Percentiles rank a stretch among this genome's conserved stretches.
Conservation (phyloP, 2,888 invertebrate species). For the Cephalotes varians region DNA sequence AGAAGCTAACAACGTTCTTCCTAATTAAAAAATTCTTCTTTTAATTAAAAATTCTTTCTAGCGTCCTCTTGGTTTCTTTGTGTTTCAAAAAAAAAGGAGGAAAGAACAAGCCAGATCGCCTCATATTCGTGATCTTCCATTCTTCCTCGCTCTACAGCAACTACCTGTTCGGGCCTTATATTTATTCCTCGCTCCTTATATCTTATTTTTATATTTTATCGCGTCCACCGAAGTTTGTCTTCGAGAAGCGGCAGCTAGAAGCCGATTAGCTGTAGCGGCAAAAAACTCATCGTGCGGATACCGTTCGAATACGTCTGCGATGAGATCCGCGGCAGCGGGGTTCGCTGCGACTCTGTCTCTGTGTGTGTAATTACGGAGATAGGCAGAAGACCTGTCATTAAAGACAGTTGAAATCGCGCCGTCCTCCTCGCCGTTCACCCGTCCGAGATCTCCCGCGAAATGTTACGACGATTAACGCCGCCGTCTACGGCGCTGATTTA, state of each 20-base stretch:
- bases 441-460: slow-evolving; percentile 25
- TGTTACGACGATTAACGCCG: slow-evolving; percentile 29
- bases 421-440: slow-evolving; percentile 1
- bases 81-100: background rate
- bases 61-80: background rate
- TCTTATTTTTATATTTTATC: background rate
- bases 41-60: slow-evolving; percentile 5
- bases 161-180: background rate
- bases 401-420: slow-evolving; percentile 42
- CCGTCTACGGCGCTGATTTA: slow-evolving; percentile 29
- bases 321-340: background rate
- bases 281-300: slow-evolving; percentile 60
- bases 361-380: slow-evolving; percentile 39
- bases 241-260: slow-evolving; percentile 15
- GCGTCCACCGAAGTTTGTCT: background rate
- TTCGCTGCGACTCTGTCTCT: background rate
- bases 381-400: slow-evolving; percentile 30
- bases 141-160: background rate
- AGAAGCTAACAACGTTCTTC: background rate
- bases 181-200: slow-evolving; percentile 19
- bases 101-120: background rate
- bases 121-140: slow-evolving; percentile 1
- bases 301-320: slow-evolving; percentile 14
- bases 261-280: slow-evolving; percentile 60
- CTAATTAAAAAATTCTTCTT: background rate